phyloP scores from a whole-genome alignment of 30 jellyfish, hydroid and myxozoan species.

The Hydractinia echinata region DNA sequence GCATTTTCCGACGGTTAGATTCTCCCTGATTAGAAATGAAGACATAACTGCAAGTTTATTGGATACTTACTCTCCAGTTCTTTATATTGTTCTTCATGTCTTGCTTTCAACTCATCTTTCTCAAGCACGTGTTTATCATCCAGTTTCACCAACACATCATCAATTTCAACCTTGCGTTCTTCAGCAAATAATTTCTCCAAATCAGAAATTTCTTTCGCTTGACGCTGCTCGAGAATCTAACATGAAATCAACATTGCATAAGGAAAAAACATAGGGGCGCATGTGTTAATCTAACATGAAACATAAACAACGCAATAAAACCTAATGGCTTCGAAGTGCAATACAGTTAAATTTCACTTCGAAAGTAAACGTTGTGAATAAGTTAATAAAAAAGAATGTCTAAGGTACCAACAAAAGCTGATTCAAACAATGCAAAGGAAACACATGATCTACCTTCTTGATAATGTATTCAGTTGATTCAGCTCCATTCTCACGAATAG shows the following conservation, averaged over 20 bases:
- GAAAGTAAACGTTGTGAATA: too few species aligned
- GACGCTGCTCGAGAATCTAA: slow-evolving; percentile 85
- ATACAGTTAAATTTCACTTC: too few species aligned
- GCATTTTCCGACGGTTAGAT: too few species aligned
- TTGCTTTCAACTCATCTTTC: slow-evolving; percentile 64
- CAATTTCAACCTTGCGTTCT: slow-evolving; percentile 70
- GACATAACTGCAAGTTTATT: too few species aligned
- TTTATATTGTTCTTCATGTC: slow-evolving; percentile 70
- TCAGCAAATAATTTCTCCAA: slow-evolving; percentile 65
- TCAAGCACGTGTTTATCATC: slow-evolving; percentile 62
- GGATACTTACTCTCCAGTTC: slow-evolving; percentile 60
- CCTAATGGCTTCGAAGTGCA: too few species aligned
- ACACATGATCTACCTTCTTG: slow-evolving; percentile 45
- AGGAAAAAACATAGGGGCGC: too few species aligned
- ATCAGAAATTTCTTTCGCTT: slow-evolving; percentile 64
- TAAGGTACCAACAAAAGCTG: background rate
- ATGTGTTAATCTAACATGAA: too few species aligned
- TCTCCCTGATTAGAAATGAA: too few species aligned
- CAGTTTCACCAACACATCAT: slow-evolving; percentile 69
- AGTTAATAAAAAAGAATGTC: background rate
- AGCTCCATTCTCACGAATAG: slow-evolving; percentile 85
- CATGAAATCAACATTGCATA: background rate
- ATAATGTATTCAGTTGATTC: slow-evolving; percentile 83
- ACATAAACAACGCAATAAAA: too few species aligned
- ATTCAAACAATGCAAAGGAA: background rate